These are phyloP conservation scores for Brachionichthys hirsutus DNA, from an alignment of 2,113 vertebrate genomes.

Conservation along the genomic window DNA sequence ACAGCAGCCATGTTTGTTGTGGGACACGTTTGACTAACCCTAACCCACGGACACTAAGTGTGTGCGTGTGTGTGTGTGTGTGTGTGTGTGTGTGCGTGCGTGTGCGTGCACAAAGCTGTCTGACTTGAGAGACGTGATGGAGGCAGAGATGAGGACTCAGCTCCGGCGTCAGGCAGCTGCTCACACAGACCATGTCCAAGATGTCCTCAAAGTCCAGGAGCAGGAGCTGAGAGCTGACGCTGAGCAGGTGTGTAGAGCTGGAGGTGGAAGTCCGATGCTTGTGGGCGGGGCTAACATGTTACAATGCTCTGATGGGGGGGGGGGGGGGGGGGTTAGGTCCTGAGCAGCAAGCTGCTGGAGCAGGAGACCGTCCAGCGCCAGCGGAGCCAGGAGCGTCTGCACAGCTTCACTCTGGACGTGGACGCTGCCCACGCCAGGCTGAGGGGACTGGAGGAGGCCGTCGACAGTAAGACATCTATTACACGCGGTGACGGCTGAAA, in stretches of 20 bases:
- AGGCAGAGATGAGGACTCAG: constrained; percentile 95
- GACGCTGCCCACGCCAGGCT: constrained; percentile 91
- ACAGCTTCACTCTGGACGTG: constrained; percentile 94
- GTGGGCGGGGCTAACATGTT: no score
- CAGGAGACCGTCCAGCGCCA: constrained; percentile 88
- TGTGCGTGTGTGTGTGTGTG: background rate
- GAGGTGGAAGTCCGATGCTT: no score
- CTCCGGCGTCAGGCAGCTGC: constrained; percentile 93
- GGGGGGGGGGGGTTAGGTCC: constrained; percentile 80
- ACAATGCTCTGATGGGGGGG: no score
- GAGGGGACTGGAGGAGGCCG: constrained; percentile 93
- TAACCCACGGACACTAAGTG: background rate
- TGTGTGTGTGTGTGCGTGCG: constrained; percentile 1
- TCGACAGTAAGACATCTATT: constrained; percentile 93
- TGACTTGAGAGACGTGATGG: constrained; percentile 93
- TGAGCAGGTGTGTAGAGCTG: constrained; percentile 79
- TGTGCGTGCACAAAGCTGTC: constrained; percentile 74
- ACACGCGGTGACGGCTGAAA: no score
- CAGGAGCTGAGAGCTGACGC: constrained; percentile 87
- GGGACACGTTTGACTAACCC: background rate
- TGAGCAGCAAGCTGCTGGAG: constrained; percentile 86
- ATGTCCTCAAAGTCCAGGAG: constrained; percentile 92
- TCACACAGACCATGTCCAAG: constrained; percentile 91
- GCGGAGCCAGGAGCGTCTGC: constrained; percentile 91
- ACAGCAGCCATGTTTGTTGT: background rate